Conservation (phyloP, 2,113 vertebrate genomes). For the Chloropsis cyanopogon region DNA sequence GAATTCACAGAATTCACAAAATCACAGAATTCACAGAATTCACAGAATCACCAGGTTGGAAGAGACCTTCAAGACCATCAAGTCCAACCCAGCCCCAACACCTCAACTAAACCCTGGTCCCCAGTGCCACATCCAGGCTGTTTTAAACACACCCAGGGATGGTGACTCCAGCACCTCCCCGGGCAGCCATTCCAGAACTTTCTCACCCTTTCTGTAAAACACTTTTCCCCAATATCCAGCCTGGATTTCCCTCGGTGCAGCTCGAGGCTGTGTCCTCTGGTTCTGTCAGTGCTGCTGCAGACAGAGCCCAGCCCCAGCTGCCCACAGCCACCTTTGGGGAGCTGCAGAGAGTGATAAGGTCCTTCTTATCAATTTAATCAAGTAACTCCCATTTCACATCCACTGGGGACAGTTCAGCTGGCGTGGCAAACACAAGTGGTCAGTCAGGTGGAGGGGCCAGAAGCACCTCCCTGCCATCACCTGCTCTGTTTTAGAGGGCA, state of each 20-base stretch:
- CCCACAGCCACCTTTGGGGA: background rate
- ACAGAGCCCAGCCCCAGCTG: background rate
- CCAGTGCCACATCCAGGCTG: background rate
- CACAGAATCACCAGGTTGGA: background rate
- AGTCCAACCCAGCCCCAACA: background rate
- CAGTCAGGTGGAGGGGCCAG: background rate
- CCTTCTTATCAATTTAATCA: background rate
- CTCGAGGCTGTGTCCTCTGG: background rate
- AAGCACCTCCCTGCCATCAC: rapidly evolving
- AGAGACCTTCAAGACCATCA: background rate
- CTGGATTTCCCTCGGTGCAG: background rate
- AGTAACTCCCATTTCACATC: background rate
- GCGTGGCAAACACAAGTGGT: background rate
- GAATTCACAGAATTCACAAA: too few relatives aligned
- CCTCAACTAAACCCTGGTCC: background rate
- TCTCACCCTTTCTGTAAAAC: background rate
- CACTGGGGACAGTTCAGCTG: background rate
- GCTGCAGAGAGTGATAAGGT: background rate
- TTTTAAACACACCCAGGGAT: background rate
- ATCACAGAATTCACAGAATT: background rate
- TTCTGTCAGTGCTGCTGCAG: background rate
- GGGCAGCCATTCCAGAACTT: background rate
- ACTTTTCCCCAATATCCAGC: background rate
- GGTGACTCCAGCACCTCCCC: background rate
- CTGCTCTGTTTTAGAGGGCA: background rate